These are phyloP conservation scores for Falco naumanni DNA, from an alignment of 2,797 vertebrate genomes.

Conservation along the genomic window DNA sequence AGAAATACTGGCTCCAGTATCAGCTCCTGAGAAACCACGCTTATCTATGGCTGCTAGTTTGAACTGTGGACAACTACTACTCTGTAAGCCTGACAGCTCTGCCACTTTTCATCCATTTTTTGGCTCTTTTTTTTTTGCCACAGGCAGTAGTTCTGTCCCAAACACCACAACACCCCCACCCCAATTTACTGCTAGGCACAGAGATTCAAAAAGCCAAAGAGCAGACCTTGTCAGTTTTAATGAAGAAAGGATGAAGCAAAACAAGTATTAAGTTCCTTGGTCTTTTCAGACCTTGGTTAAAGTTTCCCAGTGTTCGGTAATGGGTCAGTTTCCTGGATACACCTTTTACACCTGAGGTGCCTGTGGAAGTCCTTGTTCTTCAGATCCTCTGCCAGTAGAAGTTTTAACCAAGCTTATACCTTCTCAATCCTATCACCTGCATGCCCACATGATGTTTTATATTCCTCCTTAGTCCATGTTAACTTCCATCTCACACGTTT, in stretches of 20 bases:
- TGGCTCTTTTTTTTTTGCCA: not conserved
- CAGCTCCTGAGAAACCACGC: not conserved
- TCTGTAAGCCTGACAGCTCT: not conserved
- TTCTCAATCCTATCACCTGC: not conserved
- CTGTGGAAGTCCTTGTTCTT: not conserved
- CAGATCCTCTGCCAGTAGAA: not conserved
- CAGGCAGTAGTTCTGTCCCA: not conserved
- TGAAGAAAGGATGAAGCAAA: not conserved
- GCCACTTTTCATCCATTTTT: not conserved
- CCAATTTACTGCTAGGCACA: not conserved
- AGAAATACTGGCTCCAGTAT: not conserved
- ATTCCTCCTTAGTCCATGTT: not conserved
- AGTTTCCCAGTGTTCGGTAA: not conserved
- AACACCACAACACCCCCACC: not conserved
- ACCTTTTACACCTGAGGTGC: not conserved
- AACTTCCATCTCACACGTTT: not conserved
- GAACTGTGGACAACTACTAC: not conserved
- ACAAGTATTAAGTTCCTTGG: not conserved
- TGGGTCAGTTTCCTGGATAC: not conserved
- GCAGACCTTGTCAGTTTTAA: not conserved
- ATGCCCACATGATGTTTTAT: not conserved
- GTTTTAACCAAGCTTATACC: not conserved
- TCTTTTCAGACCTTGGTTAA: not conserved
- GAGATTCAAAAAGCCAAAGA: not conserved
- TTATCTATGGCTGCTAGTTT: not conserved